Evolutionary conservation across 1,140 invertebrate genomes (phyloP), one percentile per base, ranked within the genome.

Genomic region (Glossosoma conforme): DNA sequence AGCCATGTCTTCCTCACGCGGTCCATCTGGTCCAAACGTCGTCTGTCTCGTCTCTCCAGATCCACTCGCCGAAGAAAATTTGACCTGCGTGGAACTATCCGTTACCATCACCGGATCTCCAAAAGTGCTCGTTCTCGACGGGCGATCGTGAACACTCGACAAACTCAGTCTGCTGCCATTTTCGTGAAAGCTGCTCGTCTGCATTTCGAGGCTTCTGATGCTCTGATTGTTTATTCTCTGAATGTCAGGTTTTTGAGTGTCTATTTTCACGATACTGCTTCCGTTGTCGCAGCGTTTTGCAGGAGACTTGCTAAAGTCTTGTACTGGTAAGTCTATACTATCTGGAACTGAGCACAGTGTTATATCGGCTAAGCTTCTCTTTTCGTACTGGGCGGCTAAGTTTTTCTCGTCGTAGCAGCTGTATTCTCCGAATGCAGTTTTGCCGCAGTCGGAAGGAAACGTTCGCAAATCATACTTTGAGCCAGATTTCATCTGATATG

Each of bases 261-360:
- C 60, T 65, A 71, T 38, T 67, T 70, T 68, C 65, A 78, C 62
- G 66, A 68, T 66, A 60, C 69, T 75, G 33, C 56, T 59, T 15
- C 69, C 66, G 60, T 75, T 74, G 48, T 80, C 69, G 2, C 72
- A 59, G 33, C 79, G 68, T 58, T 79, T 62, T 60, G 80, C 58
- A 11, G 79, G 78, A 1, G 79, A 81, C 4, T 73, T 77, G 55
- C 79, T 78, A 56, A 84, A 83, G 60, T 85, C 83, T 47, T 85
- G 78, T 21, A 83, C 61, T 22, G 80, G 78, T 25, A 84, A 56
- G 54, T 83, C 82, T 19, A 65, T 71, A 19, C 87, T 77, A 59
- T 84, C 77, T 54, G 85, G 79, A 54, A 82, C 80, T 22, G 57
- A 59, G 32, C 57, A 59, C 9, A 59, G 42, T 49, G 85, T 65